Percentiles rank a stretch among this genome's conserved stretches.
Conservation (phyloP, 2,888 invertebrate species). For the Acleris laterana region DNA sequence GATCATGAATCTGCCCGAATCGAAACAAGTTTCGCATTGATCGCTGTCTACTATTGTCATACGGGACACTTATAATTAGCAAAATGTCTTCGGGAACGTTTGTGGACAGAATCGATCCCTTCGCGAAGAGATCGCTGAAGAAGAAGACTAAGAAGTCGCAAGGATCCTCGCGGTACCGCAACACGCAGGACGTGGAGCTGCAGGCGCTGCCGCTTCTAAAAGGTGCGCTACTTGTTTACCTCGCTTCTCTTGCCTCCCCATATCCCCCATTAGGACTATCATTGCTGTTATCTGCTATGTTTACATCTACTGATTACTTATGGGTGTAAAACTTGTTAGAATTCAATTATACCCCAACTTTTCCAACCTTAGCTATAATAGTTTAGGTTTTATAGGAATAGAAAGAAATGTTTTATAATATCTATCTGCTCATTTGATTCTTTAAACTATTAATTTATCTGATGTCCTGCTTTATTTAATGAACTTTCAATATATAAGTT, state of each 20-base stretch:
- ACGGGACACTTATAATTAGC: constrained; percentile 80
- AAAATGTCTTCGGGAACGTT: constrained; percentile 93
- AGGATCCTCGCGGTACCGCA: constrained; percentile 99
- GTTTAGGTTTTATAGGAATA: constrained; percentile 4
- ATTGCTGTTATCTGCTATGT: constrained; percentile 7
- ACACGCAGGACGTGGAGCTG: constrained; percentile 98
- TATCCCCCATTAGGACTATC: constrained; percentile 9
- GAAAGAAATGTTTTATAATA: background rate
- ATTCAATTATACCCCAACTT: background rate
- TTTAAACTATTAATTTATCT: background rate
- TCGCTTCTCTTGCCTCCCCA: constrained; percentile 13
- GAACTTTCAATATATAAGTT: no score
- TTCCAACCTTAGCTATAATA: constrained; percentile 20
- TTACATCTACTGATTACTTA: background rate
- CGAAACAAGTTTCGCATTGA: constrained; percentile 81
- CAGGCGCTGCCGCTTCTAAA: constrained; percentile 98
- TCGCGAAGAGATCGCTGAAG: constrained; percentile 98
- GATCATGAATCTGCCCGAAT: constrained; percentile 82
- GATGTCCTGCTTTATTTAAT: background rate
- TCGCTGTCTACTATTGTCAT: constrained; percentile 79
- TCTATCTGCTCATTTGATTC: background rate
- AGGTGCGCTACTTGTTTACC: constrained; percentile 86
- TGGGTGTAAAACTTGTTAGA: constrained; percentile 12
- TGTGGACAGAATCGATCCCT: constrained; percentile 99
- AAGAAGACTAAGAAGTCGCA: constrained; percentile 99